Conservation (phyloP, 2,888 invertebrate species). For the Eubasilissa splendida region DNA sequence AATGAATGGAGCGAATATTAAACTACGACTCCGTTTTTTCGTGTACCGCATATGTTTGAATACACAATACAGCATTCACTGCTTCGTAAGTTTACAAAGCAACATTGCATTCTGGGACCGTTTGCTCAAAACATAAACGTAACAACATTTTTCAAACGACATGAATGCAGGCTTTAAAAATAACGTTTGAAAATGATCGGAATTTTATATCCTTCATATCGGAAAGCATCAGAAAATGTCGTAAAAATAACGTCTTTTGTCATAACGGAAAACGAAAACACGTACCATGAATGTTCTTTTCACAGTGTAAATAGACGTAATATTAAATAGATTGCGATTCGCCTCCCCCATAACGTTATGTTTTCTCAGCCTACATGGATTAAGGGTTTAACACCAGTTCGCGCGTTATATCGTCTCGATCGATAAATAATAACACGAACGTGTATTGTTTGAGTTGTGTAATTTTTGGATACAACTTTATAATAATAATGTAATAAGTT, state of each 20-base stretch:
- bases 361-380: too few species aligned
- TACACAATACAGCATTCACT: too few species aligned
- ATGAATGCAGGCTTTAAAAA: constrained; percentile 6
- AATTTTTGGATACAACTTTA: not conserved
- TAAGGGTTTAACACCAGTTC: too few species aligned
- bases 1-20: too few species aligned
- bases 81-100: too few species aligned
- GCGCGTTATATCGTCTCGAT: too few species aligned
- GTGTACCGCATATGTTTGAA: not conserved
- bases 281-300: constrained; percentile 20
- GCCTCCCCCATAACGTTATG: not conserved
- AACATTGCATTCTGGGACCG: too few species aligned
- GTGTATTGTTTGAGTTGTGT: not conserved
- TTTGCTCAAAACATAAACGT: too few species aligned
- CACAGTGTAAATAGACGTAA: constrained; percentile 26
- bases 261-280: constrained; percentile 30
- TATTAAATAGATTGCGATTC: not conserved
- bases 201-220: constrained; percentile 13
- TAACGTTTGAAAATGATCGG: not conserved
- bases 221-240: not conserved
- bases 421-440: not conserved
- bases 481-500: too few species aligned
- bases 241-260: constrained; percentile 31
- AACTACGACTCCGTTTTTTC: too few species aligned
- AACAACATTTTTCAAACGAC: not conserved